A percentile compares a stretch with the other conserved stretches of the same genome.
phyloP scores from a whole-genome alignment of 2,888 invertebrate genomes.

The Aspidiotus rigidus region DNA sequence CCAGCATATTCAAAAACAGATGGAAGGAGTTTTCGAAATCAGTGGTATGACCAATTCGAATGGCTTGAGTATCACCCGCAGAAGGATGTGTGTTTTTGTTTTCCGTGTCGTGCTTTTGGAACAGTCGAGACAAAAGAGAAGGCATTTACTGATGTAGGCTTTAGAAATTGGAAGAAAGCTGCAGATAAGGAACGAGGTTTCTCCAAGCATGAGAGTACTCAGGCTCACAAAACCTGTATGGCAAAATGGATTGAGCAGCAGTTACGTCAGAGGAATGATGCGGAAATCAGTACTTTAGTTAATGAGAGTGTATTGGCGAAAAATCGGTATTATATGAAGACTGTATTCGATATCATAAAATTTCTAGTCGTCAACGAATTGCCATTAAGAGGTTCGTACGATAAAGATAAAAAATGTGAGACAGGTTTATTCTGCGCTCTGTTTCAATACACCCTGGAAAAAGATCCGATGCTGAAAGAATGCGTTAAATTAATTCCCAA shows the following conservation, averaged over 20 bases:
- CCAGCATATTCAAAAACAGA: neutral
- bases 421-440: neutral
- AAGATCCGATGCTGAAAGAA: neutral
- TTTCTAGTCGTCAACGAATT: neutral
- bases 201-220: neutral
- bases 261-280: neutral
- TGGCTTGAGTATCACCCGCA: neutral
- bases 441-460: neutral
- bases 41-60: neutral
- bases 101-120: neutral
- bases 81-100: neutral
- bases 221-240: neutral
- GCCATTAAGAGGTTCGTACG: neutral
- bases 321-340: neutral
- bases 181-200: neutral
- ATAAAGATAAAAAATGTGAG: neutral
- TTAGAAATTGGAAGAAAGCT: neutral
- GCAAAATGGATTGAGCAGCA: neutral
- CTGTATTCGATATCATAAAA: neutral
- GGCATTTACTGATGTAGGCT: neutral
- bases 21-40: neutral
- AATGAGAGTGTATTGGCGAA: neutral
- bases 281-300: neutral
- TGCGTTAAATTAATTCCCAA: slow-evolving; percentile 1
- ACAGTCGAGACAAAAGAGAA: neutral